These are phyloP conservation scores for Paralichthys olivaceus DNA, from an alignment of 2,113 vertebrate genomes.

Conservation along the genomic window DNA sequence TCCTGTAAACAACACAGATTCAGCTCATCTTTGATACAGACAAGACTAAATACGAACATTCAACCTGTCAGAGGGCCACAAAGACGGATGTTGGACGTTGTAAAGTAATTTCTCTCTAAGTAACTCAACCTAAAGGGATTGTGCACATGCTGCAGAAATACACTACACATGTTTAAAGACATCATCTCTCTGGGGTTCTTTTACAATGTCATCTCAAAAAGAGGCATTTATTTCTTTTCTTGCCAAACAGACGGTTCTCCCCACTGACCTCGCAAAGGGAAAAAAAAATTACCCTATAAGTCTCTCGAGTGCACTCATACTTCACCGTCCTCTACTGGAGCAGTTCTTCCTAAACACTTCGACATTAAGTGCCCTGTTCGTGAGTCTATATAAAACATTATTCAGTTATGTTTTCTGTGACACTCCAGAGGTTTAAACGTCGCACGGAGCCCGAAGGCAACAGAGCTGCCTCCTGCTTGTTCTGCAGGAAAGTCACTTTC, in stretches of 20 bases:
- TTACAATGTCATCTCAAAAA: neutral
- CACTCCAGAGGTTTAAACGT: neutral
- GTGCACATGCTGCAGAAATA: too few species aligned
- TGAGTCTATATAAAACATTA: neutral
- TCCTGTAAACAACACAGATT: too few species aligned
- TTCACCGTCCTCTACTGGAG: neutral
- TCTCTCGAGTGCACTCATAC: neutral
- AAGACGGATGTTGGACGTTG: too few species aligned
- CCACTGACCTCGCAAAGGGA: neutral
- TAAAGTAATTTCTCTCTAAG: too few species aligned
- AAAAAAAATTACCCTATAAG: too few species aligned
- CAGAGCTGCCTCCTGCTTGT: neutral
- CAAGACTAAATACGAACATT: too few species aligned
- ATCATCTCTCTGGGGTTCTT: neutral
- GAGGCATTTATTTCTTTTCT: neutral
- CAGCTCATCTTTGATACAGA: too few species aligned
- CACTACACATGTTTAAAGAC: too few species aligned
- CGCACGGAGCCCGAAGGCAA: neutral
- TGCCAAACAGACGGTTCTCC: neutral
- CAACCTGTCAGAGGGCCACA: too few species aligned
- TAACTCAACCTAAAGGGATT: too few species aligned
- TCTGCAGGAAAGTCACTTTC: neutral
- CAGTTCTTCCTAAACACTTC: neutral
- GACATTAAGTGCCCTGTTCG: neutral
- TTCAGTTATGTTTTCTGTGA: conserved; percentile 7